Percentiles rank a stretch among this genome's conserved stretches.
phyloP scores from a whole-genome alignment of 2,797 vertebrate genomes.

The Babyrousa celebensis region DNA sequence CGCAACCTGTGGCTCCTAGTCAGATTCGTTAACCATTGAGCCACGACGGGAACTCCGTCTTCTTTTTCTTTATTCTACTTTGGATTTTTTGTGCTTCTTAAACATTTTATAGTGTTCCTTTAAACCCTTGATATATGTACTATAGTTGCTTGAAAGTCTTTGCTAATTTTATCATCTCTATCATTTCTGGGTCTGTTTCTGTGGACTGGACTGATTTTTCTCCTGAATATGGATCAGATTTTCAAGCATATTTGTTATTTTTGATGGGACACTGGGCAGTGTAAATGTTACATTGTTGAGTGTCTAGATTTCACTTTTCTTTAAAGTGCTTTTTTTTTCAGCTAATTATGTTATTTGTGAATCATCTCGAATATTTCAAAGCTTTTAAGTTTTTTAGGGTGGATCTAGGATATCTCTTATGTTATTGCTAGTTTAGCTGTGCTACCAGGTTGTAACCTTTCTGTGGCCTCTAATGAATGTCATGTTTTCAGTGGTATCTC shows the following conservation, averaged over 20 bases:
- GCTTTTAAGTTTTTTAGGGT: neutral
- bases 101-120: neutral
- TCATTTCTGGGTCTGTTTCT: conserved; percentile 53
- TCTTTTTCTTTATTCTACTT: conserved; percentile 49
- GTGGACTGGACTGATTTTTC: conserved; percentile 13
- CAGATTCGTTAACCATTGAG: no score
- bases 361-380: conserved; percentile 44
- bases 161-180: conserved; percentile 20
- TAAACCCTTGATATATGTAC: conserved; percentile 30
- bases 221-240: neutral
- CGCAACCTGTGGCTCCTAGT: no score
- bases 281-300: conserved; percentile 42
- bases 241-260: conserved; percentile 19
- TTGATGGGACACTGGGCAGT: neutral
- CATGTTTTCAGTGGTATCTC: neutral
- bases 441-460: neutral
- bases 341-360: neutral
- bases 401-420: neutral
- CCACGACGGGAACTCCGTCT: neutral
- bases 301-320: neutral
- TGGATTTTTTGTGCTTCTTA: conserved; percentile 18
- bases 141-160: neutral
- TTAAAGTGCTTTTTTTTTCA: conserved; percentile 33
- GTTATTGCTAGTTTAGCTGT: neutral
- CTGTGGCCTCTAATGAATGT: conserved; percentile 1